Evolutionary conservation across 1,140 invertebrate genomes (phyloP), one percentile per base, ranked within the genome.

Genomic region (Drosophila dunni): DNA sequence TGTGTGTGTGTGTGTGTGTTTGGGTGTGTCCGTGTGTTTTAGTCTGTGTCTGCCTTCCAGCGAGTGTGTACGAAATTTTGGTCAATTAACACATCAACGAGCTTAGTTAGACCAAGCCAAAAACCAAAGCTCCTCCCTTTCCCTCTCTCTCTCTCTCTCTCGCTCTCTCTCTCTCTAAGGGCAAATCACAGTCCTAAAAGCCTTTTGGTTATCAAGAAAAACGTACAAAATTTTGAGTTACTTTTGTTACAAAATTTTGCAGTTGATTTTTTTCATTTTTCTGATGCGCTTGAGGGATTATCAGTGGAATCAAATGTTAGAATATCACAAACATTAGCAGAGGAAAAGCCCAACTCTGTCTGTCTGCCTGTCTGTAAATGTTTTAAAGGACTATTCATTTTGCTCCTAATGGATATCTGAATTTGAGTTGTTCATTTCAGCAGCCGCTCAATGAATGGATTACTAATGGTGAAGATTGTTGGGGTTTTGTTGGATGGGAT

Each of bases 61-160:
- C 78, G 64, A 74, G 70, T 90, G 86, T 82, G 77, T 85, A 82
- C 77, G 74, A 90, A 90, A 85, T 90, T 86, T 90, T 90, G 86
- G 86, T 90, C 86, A 90, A 90, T 90, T 90, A 90, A 90, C 86
- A 90, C 86, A 90, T 90, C 81, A 79, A 85, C 85, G 78, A 79
- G 85, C 70, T 90, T 79, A 74, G 62, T 66, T 81, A 76, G 61
- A 73, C 33, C 38, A 69, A 65, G 63, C 54, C 61, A 65, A 42
- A 71, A 71, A 24, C 53, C 69, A 65, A 40, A 54, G 38, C 71
- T 34, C 1, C 9, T 13, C 17, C 10, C 11, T 17, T 34, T 38
- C 51, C 3, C 3, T 29, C 10, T 13, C 4, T 7, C 7, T 24
- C 6, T 11, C 34, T 11, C 11, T 10, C n/a, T n/a, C n/a, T n/a